A percentile compares a stretch with the other conserved stretches of the same genome.
phyloP scores from a whole-genome alignment of 2,797 vertebrate species.

The Epinephelus coioides region DNA sequence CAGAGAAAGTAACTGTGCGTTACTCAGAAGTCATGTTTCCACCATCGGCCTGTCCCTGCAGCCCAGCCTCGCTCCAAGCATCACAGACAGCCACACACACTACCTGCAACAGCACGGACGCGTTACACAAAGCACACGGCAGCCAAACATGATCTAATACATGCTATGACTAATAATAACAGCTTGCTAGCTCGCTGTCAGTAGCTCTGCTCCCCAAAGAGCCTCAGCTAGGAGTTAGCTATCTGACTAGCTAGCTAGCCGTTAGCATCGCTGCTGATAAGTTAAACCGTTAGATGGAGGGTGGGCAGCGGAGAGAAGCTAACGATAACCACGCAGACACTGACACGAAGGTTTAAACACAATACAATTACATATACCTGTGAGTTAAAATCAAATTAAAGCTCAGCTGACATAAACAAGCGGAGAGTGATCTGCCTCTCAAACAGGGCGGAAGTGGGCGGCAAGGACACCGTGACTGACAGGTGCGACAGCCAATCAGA shows the following conservation, averaged over 20 bases:
- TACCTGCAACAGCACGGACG: constrained; percentile 64
- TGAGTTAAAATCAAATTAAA: constrained; percentile 37
- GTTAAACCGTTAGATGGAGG: constrained; percentile 14
- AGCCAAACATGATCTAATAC: background rate
- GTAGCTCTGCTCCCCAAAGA: constrained; percentile 6
- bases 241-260: constrained; percentile 51
- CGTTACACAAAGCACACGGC: constrained; percentile 34
- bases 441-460: constrained; percentile 76
- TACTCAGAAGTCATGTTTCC: constrained; percentile 81
- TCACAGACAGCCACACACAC: constrained; percentile 59
- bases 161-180: background rate
- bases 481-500: constrained; percentile 67
- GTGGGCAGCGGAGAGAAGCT: background rate
- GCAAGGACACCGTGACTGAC: constrained; percentile 80
- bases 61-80: constrained; percentile 61
- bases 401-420: constrained; percentile 67
- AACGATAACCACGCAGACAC: constrained; percentile 4
- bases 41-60: constrained; percentile 62
- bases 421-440: constrained; percentile 46
- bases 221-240: constrained; percentile 41
- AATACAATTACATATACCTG: constrained; percentile 62
- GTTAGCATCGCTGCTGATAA: constrained; percentile 58
- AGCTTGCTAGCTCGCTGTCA: background rate
- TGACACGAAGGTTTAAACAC: background rate
- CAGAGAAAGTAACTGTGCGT: constrained; percentile 57